Percentiles rank a stretch among this genome's conserved stretches.
Conservation (phyloP, 2,888 invertebrate species). For the Drosophila nr. perissopoda region DNA sequence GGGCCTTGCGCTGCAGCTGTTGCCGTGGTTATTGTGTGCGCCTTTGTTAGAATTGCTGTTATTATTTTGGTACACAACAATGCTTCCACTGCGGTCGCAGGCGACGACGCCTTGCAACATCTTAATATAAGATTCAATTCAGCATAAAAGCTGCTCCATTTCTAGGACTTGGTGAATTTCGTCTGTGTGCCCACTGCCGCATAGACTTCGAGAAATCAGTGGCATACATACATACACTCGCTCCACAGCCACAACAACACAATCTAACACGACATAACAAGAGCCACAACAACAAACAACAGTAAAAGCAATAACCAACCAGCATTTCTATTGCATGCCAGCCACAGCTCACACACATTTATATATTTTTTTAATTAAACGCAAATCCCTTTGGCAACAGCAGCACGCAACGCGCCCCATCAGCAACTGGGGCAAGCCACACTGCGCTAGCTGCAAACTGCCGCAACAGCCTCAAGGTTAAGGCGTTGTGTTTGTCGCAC, state of each 20-base stretch:
- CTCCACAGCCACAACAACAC: constrained; percentile 45
- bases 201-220: constrained; percentile 53
- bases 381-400: constrained; percentile 74
- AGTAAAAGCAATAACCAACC: constrained; percentile 73
- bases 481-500: constrained; percentile 45
- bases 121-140: constrained; percentile 80
- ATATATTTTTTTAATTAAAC: constrained; percentile 78
- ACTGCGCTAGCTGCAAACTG: constrained; percentile 33
- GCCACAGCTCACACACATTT: constrained; percentile 58
- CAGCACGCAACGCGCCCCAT: constrained; percentile 60
- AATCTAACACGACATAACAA: constrained; percentile 31
- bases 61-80: constrained; percentile 71
- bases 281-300: constrained; percentile 20
- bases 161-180: constrained; percentile 43
- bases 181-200: constrained; percentile 45
- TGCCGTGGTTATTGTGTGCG: constrained; percentile 72
- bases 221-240: constrained; percentile 30
- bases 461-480: constrained; percentile 67
- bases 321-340: constrained; percentile 75
- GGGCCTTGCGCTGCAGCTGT: constrained; percentile 66
- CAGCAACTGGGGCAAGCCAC: constrained; percentile 29
- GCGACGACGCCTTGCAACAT: constrained; percentile 67
- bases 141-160: constrained; percentile 48
- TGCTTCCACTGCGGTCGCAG: constrained; percentile 39
- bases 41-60: constrained; percentile 72